A percentile compares a stretch with the other conserved stretches of the same genome.
Evolutionary conservation across 2,888 invertebrate genomes (phyloP).

Genomic region (Eristalis tenax): DNA sequence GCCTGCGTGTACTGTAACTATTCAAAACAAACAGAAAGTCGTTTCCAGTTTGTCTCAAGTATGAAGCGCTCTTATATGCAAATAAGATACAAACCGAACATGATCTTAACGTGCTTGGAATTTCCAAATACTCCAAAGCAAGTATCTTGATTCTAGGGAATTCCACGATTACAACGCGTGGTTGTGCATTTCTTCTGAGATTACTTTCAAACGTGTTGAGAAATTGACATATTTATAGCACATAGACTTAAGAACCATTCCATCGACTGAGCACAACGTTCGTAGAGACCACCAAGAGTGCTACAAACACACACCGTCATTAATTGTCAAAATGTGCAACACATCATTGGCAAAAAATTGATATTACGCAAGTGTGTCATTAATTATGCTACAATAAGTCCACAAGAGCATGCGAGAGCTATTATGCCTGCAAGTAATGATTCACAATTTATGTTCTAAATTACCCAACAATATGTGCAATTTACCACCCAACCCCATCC

Average conservation of each 20-base stretch:
- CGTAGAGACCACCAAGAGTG: conserved; percentile 16
- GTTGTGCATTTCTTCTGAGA: neutral
- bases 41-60: neutral
- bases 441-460: conserved; percentile 36
- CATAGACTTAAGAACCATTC: neutral
- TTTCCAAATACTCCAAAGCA: neutral
- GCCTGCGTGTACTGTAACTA: too few species aligned
- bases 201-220: neutral
- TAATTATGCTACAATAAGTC: conserved; percentile 33
- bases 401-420: neutral
- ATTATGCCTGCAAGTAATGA: conserved; percentile 36
- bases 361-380: conserved; percentile 35
- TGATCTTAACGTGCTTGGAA: neutral
- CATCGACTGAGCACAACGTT: neutral
- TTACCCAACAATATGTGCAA: conserved; percentile 45
- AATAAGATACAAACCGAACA: neutral
- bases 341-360: conserved; percentile 32
- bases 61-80: neutral
- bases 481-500: conserved; percentile 21
- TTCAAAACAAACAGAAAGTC: neutral
- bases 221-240: neutral
- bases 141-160: neutral
- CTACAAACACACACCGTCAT: conserved; percentile 4
- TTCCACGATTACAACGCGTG: neutral
- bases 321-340: conserved; percentile 32